A percentile compares a stretch with the other conserved stretches of the same genome.
Evolutionary conservation across 2,113 vertebrate species (phyloP).

Genomic region (Centropus unirufus): DNA sequence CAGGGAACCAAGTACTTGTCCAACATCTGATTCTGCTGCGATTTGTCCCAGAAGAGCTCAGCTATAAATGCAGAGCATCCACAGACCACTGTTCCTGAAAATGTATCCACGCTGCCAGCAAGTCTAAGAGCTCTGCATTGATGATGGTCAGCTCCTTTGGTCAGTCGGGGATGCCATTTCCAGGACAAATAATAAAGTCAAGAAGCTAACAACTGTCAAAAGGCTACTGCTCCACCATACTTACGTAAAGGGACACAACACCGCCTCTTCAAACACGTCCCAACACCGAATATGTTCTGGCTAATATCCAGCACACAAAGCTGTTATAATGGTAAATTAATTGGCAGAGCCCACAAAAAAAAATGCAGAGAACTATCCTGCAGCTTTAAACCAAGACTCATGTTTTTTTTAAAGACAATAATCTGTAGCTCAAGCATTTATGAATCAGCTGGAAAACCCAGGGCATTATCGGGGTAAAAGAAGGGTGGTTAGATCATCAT

Average conservation of each 20-base stretch:
- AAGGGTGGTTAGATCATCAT: neutral
- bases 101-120: neutral
- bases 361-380: neutral
- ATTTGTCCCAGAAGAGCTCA: neutral
- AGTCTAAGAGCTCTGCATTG: neutral
- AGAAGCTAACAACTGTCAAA: neutral
- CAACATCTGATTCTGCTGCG: fast-evolving
- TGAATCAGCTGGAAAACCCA: neutral
- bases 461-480: neutral
- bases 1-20: neutral
- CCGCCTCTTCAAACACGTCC: neutral
- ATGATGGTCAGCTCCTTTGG: neutral
- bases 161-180: neutral
- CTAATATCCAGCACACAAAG: neutral
- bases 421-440: neutral
- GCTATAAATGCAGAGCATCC: neutral
- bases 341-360: neutral
- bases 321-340: neutral
- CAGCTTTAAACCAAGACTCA: neutral
- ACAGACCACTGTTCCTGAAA: neutral
- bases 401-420: neutral
- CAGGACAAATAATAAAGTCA: neutral
- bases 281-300: fast-evolving
- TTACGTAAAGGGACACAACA: neutral
- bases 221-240: neutral